Conservation (phyloP, 2,113 vertebrate genomes). For the Lasiurus borealis region DNA sequence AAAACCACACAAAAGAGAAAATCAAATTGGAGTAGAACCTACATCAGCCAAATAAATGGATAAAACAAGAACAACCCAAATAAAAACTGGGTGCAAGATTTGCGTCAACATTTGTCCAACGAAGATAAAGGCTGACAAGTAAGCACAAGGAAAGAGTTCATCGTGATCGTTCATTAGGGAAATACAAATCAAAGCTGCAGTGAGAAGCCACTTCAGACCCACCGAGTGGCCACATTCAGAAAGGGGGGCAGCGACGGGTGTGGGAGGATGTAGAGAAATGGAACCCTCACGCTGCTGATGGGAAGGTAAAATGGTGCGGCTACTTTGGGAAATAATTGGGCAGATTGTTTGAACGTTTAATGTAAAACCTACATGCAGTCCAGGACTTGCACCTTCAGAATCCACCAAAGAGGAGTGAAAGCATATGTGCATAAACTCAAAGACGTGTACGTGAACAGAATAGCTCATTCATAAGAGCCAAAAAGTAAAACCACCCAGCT, state of each 20-base stretch:
- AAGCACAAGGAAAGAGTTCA: not conserved
- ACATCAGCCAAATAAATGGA: no score
- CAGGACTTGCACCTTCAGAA: not conserved
- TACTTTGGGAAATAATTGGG: not conserved
- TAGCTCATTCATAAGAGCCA: not conserved
- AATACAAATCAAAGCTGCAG: not conserved
- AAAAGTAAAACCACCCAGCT: not conserved
- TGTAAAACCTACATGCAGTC: not conserved
- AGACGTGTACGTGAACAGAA: not conserved
- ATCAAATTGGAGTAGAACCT: slow-evolving; percentile 7
- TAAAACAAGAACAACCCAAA: not conserved
- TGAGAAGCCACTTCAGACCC: not conserved
- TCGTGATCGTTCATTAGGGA: not conserved
- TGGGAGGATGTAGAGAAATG: no score
- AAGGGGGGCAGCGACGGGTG: not conserved
- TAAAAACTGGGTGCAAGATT: not conserved
- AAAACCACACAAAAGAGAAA: not conserved
- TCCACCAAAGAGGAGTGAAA: slow-evolving; percentile 6
- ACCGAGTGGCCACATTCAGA: not conserved
- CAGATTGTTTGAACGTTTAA: not conserved
- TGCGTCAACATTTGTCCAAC: not conserved
- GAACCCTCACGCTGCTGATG: not conserved
- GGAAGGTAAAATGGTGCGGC: not conserved
- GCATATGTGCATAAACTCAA: not conserved
- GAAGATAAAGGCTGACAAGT: not conserved